Evolutionary conservation across 2,113 vertebrate species (phyloP).

Genomic region (Fregetta grallaria): DNA sequence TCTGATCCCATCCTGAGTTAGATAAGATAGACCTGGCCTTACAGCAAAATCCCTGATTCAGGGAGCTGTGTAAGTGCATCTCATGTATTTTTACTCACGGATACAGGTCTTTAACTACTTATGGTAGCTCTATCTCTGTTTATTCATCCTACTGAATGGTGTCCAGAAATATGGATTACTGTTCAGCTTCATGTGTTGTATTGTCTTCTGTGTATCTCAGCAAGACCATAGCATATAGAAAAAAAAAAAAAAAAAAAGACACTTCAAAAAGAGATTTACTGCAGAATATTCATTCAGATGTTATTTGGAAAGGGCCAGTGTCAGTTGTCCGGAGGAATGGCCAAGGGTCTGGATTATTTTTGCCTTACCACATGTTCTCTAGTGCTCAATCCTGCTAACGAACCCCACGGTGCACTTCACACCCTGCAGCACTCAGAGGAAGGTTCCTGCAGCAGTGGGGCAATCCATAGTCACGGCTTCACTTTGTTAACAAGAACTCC

Average conservation of each 20-base stretch:
- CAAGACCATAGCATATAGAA: not conserved
- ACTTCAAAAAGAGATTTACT: not conserved
- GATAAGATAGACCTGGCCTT: not conserved
- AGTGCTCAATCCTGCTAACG: not conserved
- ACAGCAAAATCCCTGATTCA: not conserved
- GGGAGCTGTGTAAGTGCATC: not conserved
- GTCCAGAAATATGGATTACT: not conserved
- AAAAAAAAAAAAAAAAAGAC: not conserved
- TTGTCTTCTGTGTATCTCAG: not conserved
- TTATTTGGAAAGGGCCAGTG: not conserved
- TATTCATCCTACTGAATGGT: not conserved
- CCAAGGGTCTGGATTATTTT: not conserved
- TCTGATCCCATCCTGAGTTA: not conserved
- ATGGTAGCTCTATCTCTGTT: not conserved
- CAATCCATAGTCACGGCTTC: fast-evolving
- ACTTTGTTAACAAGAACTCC: not conserved
- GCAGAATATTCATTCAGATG: not conserved
- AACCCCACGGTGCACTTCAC: not conserved
- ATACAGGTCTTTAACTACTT: not conserved
- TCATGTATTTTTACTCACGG: not conserved
- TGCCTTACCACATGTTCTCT: not conserved
- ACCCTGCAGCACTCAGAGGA: not conserved
- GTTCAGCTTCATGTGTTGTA: not conserved
- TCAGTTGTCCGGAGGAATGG: not conserved
- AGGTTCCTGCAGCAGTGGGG: fast-evolving